Conservation (phyloP, 2,888 invertebrate genomes). For the Eupithecia dodoneata region DNA sequence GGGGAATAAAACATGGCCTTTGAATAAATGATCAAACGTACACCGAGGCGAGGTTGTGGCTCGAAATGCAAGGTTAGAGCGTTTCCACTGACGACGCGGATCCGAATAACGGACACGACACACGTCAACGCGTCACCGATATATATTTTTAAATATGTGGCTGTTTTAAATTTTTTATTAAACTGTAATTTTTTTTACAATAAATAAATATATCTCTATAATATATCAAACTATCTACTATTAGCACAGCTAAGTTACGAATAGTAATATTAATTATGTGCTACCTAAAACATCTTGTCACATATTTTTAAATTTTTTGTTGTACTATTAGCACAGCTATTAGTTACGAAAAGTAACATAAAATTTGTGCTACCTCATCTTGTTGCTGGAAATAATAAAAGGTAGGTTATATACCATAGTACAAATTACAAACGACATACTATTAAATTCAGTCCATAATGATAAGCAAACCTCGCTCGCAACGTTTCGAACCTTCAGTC, state of each 20-base stretch:
- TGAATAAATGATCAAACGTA: constrained; percentile 64
- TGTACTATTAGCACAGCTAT: too few relatives aligned
- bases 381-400: too few relatives aligned
- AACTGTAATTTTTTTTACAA: too few relatives aligned
- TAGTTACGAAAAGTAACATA: neutral
- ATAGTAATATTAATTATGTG: neutral
- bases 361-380: too few relatives aligned
- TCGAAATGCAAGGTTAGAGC: constrained; percentile 15
- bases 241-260: neutral
- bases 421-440: too few relatives aligned
- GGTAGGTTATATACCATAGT: too few relatives aligned
- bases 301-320: too few relatives aligned
- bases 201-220: too few relatives aligned
- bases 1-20: constrained; percentile 60
- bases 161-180: too few relatives aligned
- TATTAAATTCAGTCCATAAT: neutral
- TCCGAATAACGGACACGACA: neutral
- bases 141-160: too few relatives aligned
- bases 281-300: neutral
- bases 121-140: neutral
- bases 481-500: neutral
- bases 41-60: constrained; percentile 48
- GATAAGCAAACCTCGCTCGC: neutral
- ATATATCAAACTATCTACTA: too few relatives aligned
- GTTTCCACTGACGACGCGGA: constrained; percentile 23